Conservation (phyloP, 2,797 vertebrate species). For the Onychomys arenicola region DNA sequence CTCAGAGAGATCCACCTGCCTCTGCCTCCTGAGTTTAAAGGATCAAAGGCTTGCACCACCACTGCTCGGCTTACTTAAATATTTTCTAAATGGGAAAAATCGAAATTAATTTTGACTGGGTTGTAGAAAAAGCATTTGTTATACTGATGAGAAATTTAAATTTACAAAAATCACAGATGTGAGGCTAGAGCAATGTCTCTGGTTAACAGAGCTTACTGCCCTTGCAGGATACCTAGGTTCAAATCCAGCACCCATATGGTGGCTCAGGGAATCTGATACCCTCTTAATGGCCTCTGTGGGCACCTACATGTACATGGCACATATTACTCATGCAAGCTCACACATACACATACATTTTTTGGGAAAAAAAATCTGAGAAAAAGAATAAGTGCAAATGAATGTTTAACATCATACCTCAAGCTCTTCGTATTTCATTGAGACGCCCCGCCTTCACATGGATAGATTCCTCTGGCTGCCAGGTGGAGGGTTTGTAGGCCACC, state of each 20-base stretch:
- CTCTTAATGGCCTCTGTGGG: not conserved
- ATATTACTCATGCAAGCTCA: not conserved
- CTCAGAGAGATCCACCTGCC: not conserved
- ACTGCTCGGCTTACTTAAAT: not conserved
- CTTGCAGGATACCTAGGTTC: not conserved
- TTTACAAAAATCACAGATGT: not conserved
- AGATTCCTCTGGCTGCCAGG: not conserved
- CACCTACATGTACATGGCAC: not conserved
- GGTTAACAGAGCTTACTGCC: not conserved
- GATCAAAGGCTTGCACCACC: not conserved
- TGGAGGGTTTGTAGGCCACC: not conserved
- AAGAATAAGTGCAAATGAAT: not conserved
- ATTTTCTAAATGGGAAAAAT: conserved; percentile 47
- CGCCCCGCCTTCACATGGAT: not conserved
- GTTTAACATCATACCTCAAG: not conserved
- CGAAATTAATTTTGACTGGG: conserved; percentile 8
- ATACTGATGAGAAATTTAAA: conserved; percentile 45
- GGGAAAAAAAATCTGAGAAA: not conserved
- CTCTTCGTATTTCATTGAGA: not conserved
- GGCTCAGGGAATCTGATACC: not conserved
- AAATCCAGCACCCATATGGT: not conserved
- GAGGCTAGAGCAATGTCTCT: not conserved
- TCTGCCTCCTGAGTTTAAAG: not conserved
- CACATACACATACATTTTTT: not conserved
- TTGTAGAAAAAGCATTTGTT: conserved; percentile 51